Evolutionary conservation across 1,140 invertebrate genomes (phyloP).

Genomic region (Dendroctonus ponderosae): DNA sequence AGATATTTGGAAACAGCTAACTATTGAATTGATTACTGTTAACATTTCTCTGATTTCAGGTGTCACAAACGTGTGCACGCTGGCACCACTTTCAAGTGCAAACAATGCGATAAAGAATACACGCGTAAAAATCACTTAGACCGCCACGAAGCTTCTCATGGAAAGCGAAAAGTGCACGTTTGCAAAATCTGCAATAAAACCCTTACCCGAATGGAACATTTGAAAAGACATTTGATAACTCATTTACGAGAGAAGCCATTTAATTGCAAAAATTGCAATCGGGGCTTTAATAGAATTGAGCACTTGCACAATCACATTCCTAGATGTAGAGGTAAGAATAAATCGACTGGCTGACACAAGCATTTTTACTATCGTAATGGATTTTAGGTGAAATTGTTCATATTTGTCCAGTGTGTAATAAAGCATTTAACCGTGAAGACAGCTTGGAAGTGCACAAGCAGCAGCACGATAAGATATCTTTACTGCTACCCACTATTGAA

Average conservation of each 20-base stretch:
- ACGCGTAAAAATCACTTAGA: constrained; percentile 44
- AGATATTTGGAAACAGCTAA: neutral
- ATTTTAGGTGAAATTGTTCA: constrained; percentile 46
- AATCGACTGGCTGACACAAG: neutral
- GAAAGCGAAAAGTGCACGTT: constrained; percentile 45
- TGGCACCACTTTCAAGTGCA: constrained; percentile 46
- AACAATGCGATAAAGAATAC: constrained; percentile 47
- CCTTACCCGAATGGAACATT: constrained; percentile 46
- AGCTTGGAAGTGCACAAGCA: constrained; percentile 47
- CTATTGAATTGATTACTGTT: neutral
- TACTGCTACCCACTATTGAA: constrained; percentile 45
- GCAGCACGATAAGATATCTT: constrained; percentile 42
- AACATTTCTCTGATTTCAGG: constrained; percentile 21
- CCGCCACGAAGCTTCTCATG: constrained; percentile 45
- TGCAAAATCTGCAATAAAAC: constrained; percentile 50
- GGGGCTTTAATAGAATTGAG: constrained; percentile 54
- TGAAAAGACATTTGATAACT: constrained; percentile 47
- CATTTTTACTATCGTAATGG: neutral
- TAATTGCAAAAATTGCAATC: constrained; percentile 57
- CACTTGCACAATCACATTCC: constrained; percentile 53
- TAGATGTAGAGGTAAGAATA: constrained; percentile 43
- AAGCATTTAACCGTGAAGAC: constrained; percentile 47
- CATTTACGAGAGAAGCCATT: constrained; percentile 52
- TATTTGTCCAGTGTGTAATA: constrained; percentile 54
- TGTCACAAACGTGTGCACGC: constrained; percentile 46